Base-by-base conservation (phyloP, 1,140 invertebrate species). In the Lordiphosa clarofinis region DNA sequence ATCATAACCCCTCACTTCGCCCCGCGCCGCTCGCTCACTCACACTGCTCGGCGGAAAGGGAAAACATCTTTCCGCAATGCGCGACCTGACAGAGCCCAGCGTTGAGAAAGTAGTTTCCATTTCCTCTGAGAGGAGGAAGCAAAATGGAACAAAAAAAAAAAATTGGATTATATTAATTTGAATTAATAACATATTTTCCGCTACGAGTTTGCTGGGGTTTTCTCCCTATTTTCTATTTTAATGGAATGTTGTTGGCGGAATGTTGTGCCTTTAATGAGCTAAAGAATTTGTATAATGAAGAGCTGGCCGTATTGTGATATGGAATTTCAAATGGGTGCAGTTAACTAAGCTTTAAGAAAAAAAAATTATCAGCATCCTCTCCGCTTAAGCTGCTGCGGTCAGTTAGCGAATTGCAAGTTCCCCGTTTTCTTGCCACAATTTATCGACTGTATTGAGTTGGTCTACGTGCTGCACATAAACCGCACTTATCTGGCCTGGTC, bases 161-260 rank as follows among this genome's bases (percentile, higher is more conserved):
- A 50, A 81, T 75, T 56, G 49, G 58, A 86, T 84, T 84, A 79
- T 86, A 86, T 86, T 86, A 84, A 84, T 84, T 84, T 86, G 61
- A 75, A 84, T 84, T 84, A 84, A 84, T 84, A 86, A 84, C 81
- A 84, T 84, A 84, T 86, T 84, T 84, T 84, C 70, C 79, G 73
- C 44, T 40, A 40, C 48, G 55, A 47, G 63, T 60, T 73, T 65
- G 10, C 57, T 37, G 38, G 39, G 21, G 28, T 10, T 7, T 31
- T 24, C 15, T 15, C 3, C 19, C 19, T 19, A 19, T 7, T 38
- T 38, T 4, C 4, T n/a, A 9, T 9, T 8, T 42, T 33, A 12
- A 4, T 48, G 76, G 62, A 72, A 81, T 81, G 63, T 40, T 71
- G 44, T 66, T 24, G 5, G 24, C 43, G 46, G 40, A 6, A 28